phyloP scores from a whole-genome alignment of 2,888 invertebrate genomes.

The Drosophila fulvimacula region DNA sequence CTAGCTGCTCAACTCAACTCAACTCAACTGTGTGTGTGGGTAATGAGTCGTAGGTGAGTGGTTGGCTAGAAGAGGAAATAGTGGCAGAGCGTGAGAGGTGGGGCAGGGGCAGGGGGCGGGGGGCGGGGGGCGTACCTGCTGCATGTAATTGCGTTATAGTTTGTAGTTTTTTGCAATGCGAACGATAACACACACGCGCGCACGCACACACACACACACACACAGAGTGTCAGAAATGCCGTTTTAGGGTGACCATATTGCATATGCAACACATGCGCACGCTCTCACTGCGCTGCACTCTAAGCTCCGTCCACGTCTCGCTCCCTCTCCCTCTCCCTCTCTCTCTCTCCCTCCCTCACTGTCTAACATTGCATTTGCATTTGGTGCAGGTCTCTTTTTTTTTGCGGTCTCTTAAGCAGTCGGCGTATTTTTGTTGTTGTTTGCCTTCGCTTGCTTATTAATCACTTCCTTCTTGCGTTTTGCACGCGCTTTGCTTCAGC shows the following conservation, averaged over 20 bases:
- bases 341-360: neutral
- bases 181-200: conserved; percentile 64
- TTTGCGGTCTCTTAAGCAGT: conserved; percentile 53
- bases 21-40: conserved; percentile 34
- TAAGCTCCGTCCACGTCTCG: neutral
- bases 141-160: conserved; percentile 75
- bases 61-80: neutral
- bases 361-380: conserved; percentile 17
- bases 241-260: conserved; percentile 67
- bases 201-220: conserved; percentile 5
- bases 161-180: conserved; percentile 60
- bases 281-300: conserved; percentile 59
- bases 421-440: conserved; percentile 42
- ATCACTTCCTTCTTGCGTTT: conserved; percentile 70
- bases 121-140: neutral
- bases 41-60: conserved; percentile 55
- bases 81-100: neutral
- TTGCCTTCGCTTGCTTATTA: conserved; percentile 64
- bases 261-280: conserved; percentile 57
- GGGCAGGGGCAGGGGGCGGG: neutral
- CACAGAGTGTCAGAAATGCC: conserved; percentile 15
- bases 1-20: no score
- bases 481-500: conserved; percentile 44
- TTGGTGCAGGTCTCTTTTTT: conserved; percentile 37
- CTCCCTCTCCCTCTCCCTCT: neutral